Conservation (phyloP, 2,113 vertebrate genomes). For the Nothocercus julius region DNA sequence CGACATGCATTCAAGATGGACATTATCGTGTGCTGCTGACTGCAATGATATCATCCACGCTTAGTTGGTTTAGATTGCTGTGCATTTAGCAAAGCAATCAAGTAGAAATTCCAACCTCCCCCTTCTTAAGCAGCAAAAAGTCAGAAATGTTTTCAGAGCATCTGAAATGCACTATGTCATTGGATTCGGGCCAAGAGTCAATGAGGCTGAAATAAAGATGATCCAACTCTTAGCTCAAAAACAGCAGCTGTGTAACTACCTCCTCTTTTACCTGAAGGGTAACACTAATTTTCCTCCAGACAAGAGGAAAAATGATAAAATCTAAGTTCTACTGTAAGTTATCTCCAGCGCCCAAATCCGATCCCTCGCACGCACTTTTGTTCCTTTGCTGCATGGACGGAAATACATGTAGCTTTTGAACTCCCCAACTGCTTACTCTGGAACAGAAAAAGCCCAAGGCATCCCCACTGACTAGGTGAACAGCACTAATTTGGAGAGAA, state of each 20-base stretch:
- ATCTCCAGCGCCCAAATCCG: neutral
- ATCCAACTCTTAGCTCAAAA: neutral
- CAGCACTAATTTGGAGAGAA: neutral
- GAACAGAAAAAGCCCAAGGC: neutral
- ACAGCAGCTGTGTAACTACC: neutral
- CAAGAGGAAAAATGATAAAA: neutral
- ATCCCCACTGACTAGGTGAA: neutral
- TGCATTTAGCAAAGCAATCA: conserved; percentile 12
- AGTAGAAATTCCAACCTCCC: neutral
- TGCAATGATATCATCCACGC: conserved; percentile 71
- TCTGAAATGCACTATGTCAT: neutral
- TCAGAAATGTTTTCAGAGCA: neutral
- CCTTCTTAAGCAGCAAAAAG: neutral
- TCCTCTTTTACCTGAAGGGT: neutral
- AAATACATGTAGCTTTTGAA: neutral
- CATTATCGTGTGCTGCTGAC: conserved; percentile 64
- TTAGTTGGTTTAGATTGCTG: conserved; percentile 46
- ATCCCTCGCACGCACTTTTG: neutral
- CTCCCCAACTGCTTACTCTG: neutral
- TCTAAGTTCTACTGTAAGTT: neutral
- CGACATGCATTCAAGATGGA: conserved; percentile 64
- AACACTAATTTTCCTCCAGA: neutral
- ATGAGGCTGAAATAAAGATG: neutral
- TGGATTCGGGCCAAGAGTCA: neutral
- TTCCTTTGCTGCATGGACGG: neutral